Evolutionary conservation across 2,797 vertebrate species (phyloP), one percentile per base, ranked within the genome.

Genomic region (Amazona finschi): DNA sequence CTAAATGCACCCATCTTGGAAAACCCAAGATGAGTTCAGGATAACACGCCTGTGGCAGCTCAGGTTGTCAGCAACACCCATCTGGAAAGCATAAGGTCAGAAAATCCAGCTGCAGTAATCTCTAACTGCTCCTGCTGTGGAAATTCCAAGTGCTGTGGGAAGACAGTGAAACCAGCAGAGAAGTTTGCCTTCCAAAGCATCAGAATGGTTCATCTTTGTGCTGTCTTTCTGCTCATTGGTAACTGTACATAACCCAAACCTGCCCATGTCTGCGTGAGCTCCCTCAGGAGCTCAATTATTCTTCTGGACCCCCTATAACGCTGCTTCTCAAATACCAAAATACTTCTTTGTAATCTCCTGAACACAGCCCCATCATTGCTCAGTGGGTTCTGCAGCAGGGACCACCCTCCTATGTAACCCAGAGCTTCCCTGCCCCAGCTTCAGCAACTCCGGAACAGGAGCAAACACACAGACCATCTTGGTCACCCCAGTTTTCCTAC

Each of bases 401-500:
- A 57, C 47, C 4, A 18, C 17, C 22, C 27, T 70, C 46, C 49
- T 28, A 0, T 0, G 2, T 0, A 49, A 43, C 4, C 36, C 4
- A 36, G 36, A 73, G 19, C n/a, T 44, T 28, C 21, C 33, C 73
- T 27, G 6, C 5, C 36, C 11, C 57, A 62, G 62, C 12, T 4
- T 6, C 7, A 6, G 21, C 20, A 71, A 5, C 22, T 67, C 4
- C 31, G 9, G 39, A 22, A 65, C 0, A 31, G 39, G 21, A 60
- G n/a, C n/a, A 46, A 55, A 50, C 13, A 55, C 30, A 28, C 16
- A 67, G 31, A 39, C 22, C 15, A 12, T 7, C 15, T 4, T 17
- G 36, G 30, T 70, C 64, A 76, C 6, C 6, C 11, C 30, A 15
- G 27, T 17, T 50, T 39, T 61, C 19, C 27, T n/a, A 41, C 2